Base-by-base conservation (phyloP, 1,140 invertebrate species). In the Arctopsyche grandis region DNA sequence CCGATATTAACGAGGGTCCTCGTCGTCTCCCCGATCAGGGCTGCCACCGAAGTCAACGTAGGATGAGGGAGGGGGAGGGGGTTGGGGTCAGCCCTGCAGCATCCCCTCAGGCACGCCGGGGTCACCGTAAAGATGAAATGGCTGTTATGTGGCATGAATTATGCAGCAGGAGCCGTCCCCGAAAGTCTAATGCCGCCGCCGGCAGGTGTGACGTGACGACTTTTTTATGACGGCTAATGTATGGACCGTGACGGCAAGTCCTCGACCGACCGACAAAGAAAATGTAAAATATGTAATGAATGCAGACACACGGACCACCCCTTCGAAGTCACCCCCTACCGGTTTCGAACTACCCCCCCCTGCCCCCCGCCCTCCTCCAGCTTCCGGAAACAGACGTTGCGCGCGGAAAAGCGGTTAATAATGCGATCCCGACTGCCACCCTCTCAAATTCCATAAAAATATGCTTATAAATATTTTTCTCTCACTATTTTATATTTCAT, bases 141-240 rank as follows among this genome's bases (percentile, higher is more conserved):
- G 74, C 74, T 58, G 66, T 78, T 78, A 56, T 60, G 48, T 26
- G 66, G 10, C 77, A 78, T 78, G 77, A 78, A 78, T 78, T 78
- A 78, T 78, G 77, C 77, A 78, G 69, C 9, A 78, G 48, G 19
- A 46, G 75, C 63, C 48, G 44, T 48, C 26, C 48, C 58, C 60
- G 58, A 60, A 78, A 48, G 44, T 71, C 77, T 78, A 70, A 78
- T 58, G 66, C 69, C 76, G 9, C 52, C 58, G 12, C 46, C n/a
- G 77, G 48, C 77, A 78, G 77, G 77, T 78, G 77, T 71, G 69
- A 60, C 77, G 77, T 78, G 77, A 78, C 77, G 77, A 78, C 77
- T 78, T 78, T 78, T 78, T 78, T 78, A 78, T 78, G 52, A 44
- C 52, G 77, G 48, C 77, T 78, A 78, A 78, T 78, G 77, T 78